phyloP scores from a whole-genome alignment of 2,113 vertebrate species.

The Leucoraja erinaceus region DNA sequence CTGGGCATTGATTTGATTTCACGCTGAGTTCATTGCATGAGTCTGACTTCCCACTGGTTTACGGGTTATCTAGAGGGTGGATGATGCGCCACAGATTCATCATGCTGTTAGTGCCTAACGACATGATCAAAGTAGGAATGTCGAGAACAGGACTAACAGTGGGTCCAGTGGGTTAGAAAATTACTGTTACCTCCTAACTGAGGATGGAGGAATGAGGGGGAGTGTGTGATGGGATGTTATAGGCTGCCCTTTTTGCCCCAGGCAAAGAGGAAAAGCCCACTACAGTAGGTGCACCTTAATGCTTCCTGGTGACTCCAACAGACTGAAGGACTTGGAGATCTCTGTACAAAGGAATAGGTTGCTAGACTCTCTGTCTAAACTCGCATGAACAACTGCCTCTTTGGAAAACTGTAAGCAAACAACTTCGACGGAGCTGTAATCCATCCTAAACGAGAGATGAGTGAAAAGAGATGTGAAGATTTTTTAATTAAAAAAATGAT shows the following conservation, averaged over 20 bases:
- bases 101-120: neutral
- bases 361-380: too few species aligned
- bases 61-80: neutral
- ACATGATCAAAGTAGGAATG: neutral
- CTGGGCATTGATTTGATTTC: neutral
- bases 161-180: neutral
- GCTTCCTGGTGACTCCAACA: neutral
- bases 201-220: neutral
- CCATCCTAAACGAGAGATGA: neutral
- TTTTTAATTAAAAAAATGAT: neutral
- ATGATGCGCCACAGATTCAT: neutral
- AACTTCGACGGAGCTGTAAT: neutral
- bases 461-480: neutral
- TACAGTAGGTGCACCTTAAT: neutral
- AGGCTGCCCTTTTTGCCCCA: neutral
- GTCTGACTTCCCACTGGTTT: neutral
- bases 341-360: neutral
- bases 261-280: neutral
- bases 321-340: neutral
- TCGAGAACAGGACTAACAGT: neutral
- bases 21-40: neutral
- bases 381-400: neutral
- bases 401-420: neutral
- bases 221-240: neutral
- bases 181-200: neutral